Evolutionary conservation across 2,888 invertebrate species (phyloP).

Genomic region (Gisinianus flammeolus): DNA sequence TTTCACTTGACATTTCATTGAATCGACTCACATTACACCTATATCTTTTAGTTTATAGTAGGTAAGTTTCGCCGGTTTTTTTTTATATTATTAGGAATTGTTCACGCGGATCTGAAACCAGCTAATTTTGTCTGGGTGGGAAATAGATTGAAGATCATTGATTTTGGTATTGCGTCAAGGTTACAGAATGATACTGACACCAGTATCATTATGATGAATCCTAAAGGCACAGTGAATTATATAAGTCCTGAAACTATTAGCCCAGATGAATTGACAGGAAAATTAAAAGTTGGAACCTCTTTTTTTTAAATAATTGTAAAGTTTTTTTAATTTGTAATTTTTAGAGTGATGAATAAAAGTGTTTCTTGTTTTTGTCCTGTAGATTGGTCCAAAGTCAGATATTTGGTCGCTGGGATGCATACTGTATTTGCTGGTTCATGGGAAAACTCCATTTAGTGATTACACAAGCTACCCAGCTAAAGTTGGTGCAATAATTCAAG

Average conservation of each 20-base stretch:
- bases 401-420: slow-evolving; percentile 99
- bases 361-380: slow-evolving; percentile 34
- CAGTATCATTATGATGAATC: slow-evolving; percentile 80
- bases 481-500: slow-evolving; percentile 76
- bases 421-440: slow-evolving; percentile 88
- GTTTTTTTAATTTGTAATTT: neutral
- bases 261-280: slow-evolving; percentile 47
- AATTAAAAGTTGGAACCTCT: slow-evolving; percentile 59
- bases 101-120: slow-evolving; percentile 96
- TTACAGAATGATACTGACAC: slow-evolving; percentile 84
- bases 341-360: neutral
- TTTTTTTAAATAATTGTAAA: neutral
- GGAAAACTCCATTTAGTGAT: slow-evolving; percentile 88
- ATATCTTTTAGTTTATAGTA: slow-evolving; percentile 24
- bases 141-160: slow-evolving; percentile 89
- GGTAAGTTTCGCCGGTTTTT: neutral
- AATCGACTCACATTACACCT: neutral
- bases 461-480: slow-evolving; percentile 75
- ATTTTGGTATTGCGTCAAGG: slow-evolving; percentile 94
- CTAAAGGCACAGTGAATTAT: slow-evolving; percentile 90
- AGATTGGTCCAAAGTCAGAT: slow-evolving; percentile 91
- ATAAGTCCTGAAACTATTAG: slow-evolving; percentile 91
- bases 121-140: slow-evolving; percentile 91
- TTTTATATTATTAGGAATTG: slow-evolving; percentile 75
- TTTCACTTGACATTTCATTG: neutral